Conservation (phyloP, 2,888 invertebrate genomes). For the Pandemis cinnamomeana region DNA sequence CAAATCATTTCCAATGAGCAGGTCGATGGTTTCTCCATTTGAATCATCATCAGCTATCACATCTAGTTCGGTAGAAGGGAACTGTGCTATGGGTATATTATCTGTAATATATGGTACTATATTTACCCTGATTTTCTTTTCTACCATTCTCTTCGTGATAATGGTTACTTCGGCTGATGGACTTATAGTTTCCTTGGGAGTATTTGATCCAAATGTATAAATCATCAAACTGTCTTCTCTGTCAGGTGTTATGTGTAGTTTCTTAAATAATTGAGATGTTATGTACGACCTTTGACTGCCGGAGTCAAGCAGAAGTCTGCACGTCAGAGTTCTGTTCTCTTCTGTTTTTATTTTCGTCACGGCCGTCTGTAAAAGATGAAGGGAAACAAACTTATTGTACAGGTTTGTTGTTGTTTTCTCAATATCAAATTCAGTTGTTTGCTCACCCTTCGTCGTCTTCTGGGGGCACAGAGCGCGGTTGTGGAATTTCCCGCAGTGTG, state of each 20-base stretch:
- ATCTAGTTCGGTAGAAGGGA: neutral
- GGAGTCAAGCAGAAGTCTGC: constrained; percentile 21
- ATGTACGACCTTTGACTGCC: constrained; percentile 8
- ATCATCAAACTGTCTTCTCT: constrained; percentile 3
- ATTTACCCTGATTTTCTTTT: neutral
- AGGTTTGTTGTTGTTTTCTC: neutral
- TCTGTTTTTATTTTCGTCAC: neutral
- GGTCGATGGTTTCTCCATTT: neutral
- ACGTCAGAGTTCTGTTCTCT: neutral
- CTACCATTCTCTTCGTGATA: constrained; percentile 5
- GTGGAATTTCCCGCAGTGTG: neutral
- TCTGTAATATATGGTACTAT: constrained; percentile 13
- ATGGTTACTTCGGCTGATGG: neutral
- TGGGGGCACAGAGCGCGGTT: neutral
- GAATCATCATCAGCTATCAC: neutral
- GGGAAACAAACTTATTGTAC: neutral
- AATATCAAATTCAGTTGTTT: neutral
- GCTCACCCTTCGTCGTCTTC: neutral
- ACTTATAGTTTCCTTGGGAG: constrained; percentile 4
- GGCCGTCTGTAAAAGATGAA: constrained; percentile 10
- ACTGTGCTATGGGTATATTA: neutral
- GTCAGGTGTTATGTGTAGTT: neutral
- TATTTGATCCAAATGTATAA: constrained; percentile 6
- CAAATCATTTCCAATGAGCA: constrained; percentile 12
- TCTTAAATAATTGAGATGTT: neutral